Percentiles rank a stretch among this genome's conserved stretches.
Evolutionary conservation across 2,797 vertebrate genomes (phyloP).

Genomic region (Taenioides sp.): DNA sequence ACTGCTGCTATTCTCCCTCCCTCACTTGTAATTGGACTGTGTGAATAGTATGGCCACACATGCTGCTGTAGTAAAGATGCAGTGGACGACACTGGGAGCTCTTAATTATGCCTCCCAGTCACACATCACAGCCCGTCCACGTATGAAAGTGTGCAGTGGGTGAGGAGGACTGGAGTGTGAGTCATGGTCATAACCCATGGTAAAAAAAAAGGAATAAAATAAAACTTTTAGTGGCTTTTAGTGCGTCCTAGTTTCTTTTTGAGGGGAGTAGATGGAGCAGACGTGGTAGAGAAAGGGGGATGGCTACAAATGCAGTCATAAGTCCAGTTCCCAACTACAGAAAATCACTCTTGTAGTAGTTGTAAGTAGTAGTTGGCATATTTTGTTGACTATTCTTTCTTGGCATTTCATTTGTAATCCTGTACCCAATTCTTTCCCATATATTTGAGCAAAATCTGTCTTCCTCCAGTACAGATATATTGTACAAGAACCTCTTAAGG

Average conservation of each 20-base stretch:
- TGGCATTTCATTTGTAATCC: no score
- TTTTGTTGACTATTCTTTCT: no score
- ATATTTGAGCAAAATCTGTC: no score
- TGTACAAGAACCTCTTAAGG: no score
- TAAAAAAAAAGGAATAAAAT: constrained; percentile 1
- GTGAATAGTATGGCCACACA: background rate
- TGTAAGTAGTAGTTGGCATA: no score
- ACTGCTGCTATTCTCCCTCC: background rate
- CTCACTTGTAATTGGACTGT: background rate
- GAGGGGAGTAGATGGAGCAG: no score
- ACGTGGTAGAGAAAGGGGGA: constrained; percentile 4
- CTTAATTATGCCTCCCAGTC: constrained; percentile 10
- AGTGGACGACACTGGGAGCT: background rate
- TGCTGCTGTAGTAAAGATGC: background rate
- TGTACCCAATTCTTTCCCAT: no score
- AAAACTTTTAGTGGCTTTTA: constrained; percentile 36
- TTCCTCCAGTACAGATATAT: no score
- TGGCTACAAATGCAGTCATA: constrained; percentile 58
- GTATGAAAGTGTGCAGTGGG: constrained; percentile 11
- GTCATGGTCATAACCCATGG: constrained; percentile 56
- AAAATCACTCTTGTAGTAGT: background rate
- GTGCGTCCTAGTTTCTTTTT: constrained; percentile 57
- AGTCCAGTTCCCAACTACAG: constrained; percentile 22
- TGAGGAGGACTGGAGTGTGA: constrained; percentile 32
- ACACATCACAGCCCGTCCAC: constrained; percentile 13